Conservation (phyloP, 1,140 invertebrate species). For the Tetramorium alpestre region DNA sequence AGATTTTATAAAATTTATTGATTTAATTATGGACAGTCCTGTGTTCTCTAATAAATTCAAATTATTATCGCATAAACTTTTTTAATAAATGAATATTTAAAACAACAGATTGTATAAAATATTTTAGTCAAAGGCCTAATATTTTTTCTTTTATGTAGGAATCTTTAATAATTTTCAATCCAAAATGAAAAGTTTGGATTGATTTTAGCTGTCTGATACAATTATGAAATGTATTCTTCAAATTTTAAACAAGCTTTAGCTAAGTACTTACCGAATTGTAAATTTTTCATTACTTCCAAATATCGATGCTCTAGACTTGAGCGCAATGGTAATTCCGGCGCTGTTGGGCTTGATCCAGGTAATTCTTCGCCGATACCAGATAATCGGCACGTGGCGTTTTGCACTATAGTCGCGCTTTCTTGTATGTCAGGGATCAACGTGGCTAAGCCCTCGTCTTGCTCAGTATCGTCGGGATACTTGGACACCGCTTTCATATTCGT, state of each 20-base stretch:
- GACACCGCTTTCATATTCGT: conserved; percentile 74
- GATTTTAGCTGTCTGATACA: neutral
- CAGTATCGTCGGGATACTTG: conserved; percentile 89
- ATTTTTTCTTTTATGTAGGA: neutral
- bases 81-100: neutral
- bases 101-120: neutral
- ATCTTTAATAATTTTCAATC: conserved; percentile 5
- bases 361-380: conserved; percentile 82
- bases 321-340: conserved; percentile 85
- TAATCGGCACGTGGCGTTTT: conserved; percentile 88
- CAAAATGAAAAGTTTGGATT: neutral
- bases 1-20: neutral
- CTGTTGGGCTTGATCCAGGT: conserved; percentile 78
- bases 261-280: conserved; percentile 92
- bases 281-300: conserved; percentile 93
- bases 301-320: conserved; percentile 90
- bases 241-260: neutral
- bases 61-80: neutral
- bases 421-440: conserved; percentile 95
- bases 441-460: conserved; percentile 95
- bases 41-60: neutral
- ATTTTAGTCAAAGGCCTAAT: neutral
- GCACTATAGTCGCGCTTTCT: conserved; percentile 92
- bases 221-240: neutral
- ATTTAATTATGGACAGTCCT: neutral